Evolutionary conservation across 2,888 invertebrate species (phyloP).

Genomic region (Pristionchus maxplancki): DNA sequence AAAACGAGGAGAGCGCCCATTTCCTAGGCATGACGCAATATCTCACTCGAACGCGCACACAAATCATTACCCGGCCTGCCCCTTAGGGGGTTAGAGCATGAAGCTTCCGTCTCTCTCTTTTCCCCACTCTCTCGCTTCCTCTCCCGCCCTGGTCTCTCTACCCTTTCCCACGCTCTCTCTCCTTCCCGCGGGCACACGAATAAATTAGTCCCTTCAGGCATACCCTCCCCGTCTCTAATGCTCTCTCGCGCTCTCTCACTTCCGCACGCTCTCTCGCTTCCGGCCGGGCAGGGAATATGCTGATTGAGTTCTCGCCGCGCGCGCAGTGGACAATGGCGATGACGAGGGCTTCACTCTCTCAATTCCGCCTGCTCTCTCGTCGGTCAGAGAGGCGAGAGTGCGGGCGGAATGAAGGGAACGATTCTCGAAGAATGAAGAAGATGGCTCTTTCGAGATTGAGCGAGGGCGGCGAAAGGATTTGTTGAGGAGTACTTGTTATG

Average conservation of each 20-base stretch:
- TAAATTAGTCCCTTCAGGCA: neutral
- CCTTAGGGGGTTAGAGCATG: neutral
- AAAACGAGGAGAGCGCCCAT: neutral
- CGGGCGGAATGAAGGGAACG: no score
- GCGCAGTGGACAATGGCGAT: neutral
- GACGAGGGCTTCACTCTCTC: neutral
- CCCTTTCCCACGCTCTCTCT: neutral
- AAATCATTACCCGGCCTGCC: constrained; percentile 18
- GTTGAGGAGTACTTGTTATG: no score
- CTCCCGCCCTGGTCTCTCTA: neutral
- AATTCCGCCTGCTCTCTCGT: no score
- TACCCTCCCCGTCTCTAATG: neutral
- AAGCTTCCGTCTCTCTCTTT: neutral
- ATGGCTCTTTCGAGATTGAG: no score
- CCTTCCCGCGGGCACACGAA: neutral
- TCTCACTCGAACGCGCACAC: neutral
- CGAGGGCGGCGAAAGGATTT: no score
- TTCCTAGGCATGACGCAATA: neutral
- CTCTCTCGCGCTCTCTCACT: constrained; percentile 14
- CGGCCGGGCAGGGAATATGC: neutral
- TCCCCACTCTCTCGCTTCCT: neutral
- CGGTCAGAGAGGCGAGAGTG: no score
- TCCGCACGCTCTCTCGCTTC: neutral
- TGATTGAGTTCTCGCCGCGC: constrained; percentile 46
- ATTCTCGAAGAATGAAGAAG: no score